A percentile compares a stretch with the other conserved stretches of the same genome.
phyloP scores from a whole-genome alignment of 2,888 invertebrate genomes.

The Lissonota sp. region DNA sequence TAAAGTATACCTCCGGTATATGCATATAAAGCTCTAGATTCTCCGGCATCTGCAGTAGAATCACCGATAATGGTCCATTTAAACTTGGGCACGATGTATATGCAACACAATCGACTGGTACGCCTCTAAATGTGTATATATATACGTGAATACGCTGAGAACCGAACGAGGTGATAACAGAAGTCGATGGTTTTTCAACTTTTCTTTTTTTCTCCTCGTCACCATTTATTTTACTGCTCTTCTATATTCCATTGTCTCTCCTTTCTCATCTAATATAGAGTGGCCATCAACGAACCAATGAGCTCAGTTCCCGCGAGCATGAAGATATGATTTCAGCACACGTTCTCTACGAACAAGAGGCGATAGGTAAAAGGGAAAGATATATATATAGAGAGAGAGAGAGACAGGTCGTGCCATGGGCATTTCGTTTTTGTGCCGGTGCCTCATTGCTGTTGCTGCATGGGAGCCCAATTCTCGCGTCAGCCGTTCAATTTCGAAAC shows the following conservation, averaged over 20 bases:
- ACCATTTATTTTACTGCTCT: background rate
- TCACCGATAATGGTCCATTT: conserved; percentile 51
- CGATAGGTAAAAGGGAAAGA: conserved; percentile 35
- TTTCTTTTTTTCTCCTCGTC: background rate
- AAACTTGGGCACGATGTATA: conserved; percentile 35
- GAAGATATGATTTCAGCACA: conserved; percentile 61
- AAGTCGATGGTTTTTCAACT: conserved; percentile 2
- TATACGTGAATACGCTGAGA: background rate
- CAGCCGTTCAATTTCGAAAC: conserved; percentile 68
- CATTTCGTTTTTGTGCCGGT: conserved; percentile 34
- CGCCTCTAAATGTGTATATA: conserved; percentile 2
- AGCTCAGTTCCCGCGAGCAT: conserved; percentile 19
- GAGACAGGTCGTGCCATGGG: conserved; percentile 19
- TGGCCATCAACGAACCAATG: conserved; percentile 18
- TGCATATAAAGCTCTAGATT: background rate
- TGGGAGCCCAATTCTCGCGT: conserved; percentile 57
- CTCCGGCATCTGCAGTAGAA: conserved; percentile 42
- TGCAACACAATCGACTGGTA: background rate
- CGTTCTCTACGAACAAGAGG: conserved; percentile 33
- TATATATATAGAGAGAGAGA: conserved; percentile 4
- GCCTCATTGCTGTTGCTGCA: conserved; percentile 49
- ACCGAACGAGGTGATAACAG: conserved; percentile 7
- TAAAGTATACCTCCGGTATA: conserved; percentile 18
- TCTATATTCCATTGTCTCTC: conserved; percentile 1
- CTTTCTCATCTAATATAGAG: background rate